Conservation (phyloP, 2,113 vertebrate genomes). For the Atractosteus spatula region DNA sequence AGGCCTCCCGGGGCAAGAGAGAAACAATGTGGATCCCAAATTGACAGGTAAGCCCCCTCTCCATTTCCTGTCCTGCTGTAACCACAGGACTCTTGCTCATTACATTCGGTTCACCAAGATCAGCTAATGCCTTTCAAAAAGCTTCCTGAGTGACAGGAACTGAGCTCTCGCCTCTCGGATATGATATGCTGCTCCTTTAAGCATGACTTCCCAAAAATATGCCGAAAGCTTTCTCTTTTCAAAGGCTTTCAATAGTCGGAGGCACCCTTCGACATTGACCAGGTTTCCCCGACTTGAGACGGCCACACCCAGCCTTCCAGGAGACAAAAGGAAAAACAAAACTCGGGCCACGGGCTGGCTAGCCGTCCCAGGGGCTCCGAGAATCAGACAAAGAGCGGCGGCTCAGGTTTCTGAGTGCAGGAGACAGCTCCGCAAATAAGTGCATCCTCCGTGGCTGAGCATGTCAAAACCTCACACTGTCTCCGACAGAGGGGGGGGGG, state of each 20-base stretch:
- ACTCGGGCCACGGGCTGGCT: background rate
- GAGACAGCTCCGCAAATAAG: slow-evolving; percentile 18
- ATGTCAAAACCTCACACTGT: background rate
- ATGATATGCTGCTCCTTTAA: background rate
- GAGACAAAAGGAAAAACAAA: background rate
- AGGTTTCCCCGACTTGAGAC: background rate
- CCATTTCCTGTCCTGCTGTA: background rate
- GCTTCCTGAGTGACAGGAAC: background rate
- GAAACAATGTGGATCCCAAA: too few relatives aligned
- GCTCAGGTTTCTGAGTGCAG: slow-evolving; percentile 16
- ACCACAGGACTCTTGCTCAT: background rate
- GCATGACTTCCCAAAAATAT: background rate
- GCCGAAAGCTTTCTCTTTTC: slow-evolving; percentile 1
- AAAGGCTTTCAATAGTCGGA: background rate
- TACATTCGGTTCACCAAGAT: background rate
- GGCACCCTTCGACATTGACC: background rate
- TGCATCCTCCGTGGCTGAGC: slow-evolving; percentile 25
- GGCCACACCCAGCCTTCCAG: background rate
- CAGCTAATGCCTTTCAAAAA: background rate
- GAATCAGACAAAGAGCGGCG: background rate
- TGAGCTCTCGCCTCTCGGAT: background rate
- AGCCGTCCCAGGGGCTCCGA: background rate
- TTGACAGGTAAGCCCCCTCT: too few relatives aligned
- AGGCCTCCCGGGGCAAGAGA: too few relatives aligned
- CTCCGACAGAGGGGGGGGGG: background rate